Evolutionary conservation across 2,113 vertebrate genomes (phyloP).

Genomic region (Muscicapa adusta): DNA sequence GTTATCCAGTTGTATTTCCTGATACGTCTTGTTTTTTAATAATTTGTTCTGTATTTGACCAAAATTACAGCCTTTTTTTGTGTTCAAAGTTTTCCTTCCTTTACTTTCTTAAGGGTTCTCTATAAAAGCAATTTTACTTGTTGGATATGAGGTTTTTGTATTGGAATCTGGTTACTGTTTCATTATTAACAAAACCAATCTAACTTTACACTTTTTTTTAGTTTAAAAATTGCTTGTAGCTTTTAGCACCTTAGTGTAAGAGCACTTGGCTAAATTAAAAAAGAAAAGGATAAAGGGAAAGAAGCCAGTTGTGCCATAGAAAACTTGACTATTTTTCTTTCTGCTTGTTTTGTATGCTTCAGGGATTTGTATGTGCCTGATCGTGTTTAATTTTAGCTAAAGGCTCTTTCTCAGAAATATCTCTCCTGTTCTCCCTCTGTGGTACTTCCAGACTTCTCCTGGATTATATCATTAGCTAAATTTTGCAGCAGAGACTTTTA

Average conservation of each 20-base stretch:
- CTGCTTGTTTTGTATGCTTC: not conserved
- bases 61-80: not conserved
- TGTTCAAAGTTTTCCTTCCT: not conserved
- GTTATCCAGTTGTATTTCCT: not conserved
- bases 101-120: not conserved
- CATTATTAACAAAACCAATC: not conserved
- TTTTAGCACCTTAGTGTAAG: not conserved
- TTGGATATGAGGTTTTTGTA: not conserved
- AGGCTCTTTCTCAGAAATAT: constrained; percentile 6
- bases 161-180: not conserved
- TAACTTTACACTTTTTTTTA: not conserved
- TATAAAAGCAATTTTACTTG: not conserved
- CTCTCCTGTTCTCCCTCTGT: not conserved
- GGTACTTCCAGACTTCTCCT: constrained; percentile 20
- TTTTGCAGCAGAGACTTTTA: constrained; percentile 71
- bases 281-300: not conserved
- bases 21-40: not conserved
- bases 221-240: not conserved
- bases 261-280: not conserved
- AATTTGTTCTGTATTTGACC: not conserved
- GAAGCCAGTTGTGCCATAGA: not conserved
- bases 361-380: not conserved
- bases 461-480: constrained; percentile 62
- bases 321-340: not conserved
- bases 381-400: not conserved